phyloP scores from a whole-genome alignment of 2,797 vertebrate genomes.

The Bradypodion ventrale region DNA sequence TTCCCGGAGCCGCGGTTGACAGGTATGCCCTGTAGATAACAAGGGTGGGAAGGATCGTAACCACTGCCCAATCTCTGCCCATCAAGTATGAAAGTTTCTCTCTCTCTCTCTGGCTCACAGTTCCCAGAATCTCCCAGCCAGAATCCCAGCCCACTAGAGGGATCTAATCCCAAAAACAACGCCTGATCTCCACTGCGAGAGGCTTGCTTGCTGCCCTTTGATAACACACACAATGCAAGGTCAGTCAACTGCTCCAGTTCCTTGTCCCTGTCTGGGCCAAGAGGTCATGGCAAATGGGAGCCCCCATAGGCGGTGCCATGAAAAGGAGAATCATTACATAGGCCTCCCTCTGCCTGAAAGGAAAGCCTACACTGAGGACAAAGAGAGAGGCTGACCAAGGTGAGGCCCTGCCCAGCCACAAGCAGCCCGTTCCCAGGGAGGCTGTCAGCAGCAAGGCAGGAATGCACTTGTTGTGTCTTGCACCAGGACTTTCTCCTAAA shows the following conservation, averaged over 20 bases:
- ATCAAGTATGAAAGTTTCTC: no score
- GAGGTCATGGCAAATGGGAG: not conserved
- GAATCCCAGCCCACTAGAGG: no score
- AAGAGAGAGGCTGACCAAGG: not conserved
- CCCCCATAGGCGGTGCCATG: not conserved
- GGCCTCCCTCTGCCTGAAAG: not conserved
- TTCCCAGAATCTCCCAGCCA: not conserved
- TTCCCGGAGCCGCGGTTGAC: no score
- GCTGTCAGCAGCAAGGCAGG: conserved; percentile 29
- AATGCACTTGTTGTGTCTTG: conserved; percentile 33
- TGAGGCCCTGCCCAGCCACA: not conserved
- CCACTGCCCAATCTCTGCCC: not conserved
- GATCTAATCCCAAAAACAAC: no score
- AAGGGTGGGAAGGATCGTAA: not conserved
- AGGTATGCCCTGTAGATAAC: no score
- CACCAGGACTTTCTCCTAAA: not conserved
- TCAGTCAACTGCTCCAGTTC: conserved; percentile 4
- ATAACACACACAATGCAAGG: not conserved
- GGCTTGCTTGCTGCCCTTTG: not conserved
- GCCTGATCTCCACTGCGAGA: not conserved
- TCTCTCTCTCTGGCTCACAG: no score
- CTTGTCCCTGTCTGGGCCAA: not conserved
- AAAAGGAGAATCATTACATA: not conserved
- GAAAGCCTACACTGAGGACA: not conserved
- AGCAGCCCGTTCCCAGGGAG: conserved; percentile 19